Evolutionary conservation across 2,113 vertebrate genomes (phyloP).

Genomic region (Platycercus adscitus): DNA sequence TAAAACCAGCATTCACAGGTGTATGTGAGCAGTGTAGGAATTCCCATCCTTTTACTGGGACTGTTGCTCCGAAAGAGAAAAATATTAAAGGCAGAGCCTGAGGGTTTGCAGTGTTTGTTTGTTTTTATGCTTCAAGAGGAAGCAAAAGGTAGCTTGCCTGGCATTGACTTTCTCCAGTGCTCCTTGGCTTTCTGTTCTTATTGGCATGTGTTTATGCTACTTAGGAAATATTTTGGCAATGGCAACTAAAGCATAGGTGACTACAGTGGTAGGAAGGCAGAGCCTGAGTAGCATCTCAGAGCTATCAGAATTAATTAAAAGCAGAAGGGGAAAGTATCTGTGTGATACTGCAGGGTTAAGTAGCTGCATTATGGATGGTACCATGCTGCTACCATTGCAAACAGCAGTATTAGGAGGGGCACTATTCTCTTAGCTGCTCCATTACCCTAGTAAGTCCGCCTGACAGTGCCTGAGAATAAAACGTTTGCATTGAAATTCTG

Average conservation of each 20-base stretch:
- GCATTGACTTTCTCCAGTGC: neutral
- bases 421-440: neutral
- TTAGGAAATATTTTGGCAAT: neutral
- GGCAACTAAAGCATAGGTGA: neutral
- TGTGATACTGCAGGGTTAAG: neutral
- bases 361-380: neutral
- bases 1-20: neutral
- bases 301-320: neutral
- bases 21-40: neutral
- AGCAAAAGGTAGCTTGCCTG: neutral
- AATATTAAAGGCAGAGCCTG: neutral
- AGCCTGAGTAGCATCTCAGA: neutral
- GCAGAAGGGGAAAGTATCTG: neutral
- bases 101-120: neutral
- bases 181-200: neutral
- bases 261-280: neutral
- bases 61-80: neutral
- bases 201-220: neutral
- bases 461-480: neutral
- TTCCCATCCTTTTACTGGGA: neutral
- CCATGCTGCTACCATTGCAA: neutral
- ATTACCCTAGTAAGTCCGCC: neutral
- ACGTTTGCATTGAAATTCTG: neutral
- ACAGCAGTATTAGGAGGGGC: neutral
- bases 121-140: neutral